Evolutionary conservation across 2,888 invertebrate genomes (phyloP).

Genomic region (Lasioglossum calceatum): DNA sequence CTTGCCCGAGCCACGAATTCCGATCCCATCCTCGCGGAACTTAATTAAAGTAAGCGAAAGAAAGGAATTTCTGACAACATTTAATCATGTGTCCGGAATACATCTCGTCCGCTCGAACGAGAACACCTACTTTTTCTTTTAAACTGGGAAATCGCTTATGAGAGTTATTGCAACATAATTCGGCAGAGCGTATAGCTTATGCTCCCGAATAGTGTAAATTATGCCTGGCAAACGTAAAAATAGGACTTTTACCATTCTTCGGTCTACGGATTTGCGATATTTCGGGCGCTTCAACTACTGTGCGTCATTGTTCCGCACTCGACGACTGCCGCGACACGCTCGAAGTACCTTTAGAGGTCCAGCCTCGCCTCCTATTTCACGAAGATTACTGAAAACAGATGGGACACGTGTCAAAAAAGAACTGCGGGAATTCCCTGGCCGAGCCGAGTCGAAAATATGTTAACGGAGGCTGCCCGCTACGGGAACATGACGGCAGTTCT

Average conservation of each 20-base stretch:
- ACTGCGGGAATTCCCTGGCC: neutral
- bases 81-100: slow-evolving; percentile 36
- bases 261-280: too few relatives aligned
- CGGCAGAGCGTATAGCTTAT: too few relatives aligned
- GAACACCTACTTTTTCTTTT: neutral
- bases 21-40: slow-evolving; percentile 34
- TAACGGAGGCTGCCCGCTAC: slow-evolving; percentile 24
- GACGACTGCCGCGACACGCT: slow-evolving; percentile 7
- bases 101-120: neutral
- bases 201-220: too few relatives aligned
- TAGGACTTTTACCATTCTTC: too few relatives aligned
- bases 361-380: slow-evolving; percentile 36
- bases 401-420: slow-evolving; percentile 43
- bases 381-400: slow-evolving; percentile 47
- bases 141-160: neutral
- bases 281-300: too few relatives aligned
- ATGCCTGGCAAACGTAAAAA: too few relatives aligned
- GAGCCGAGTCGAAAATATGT: slow-evolving; percentile 52
- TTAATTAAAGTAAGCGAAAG: slow-evolving; percentile 56
- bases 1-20: slow-evolving; percentile 32
- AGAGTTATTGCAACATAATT: too few relatives aligned
- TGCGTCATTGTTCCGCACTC: neutral
- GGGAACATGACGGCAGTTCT: slow-evolving; percentile 30
- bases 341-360: slow-evolving; percentile 35
- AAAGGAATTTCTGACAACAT: slow-evolving; percentile 45